phyloP scores from a whole-genome alignment of 2,113 vertebrate genomes.

The Aldabrachelys gigantea region DNA sequence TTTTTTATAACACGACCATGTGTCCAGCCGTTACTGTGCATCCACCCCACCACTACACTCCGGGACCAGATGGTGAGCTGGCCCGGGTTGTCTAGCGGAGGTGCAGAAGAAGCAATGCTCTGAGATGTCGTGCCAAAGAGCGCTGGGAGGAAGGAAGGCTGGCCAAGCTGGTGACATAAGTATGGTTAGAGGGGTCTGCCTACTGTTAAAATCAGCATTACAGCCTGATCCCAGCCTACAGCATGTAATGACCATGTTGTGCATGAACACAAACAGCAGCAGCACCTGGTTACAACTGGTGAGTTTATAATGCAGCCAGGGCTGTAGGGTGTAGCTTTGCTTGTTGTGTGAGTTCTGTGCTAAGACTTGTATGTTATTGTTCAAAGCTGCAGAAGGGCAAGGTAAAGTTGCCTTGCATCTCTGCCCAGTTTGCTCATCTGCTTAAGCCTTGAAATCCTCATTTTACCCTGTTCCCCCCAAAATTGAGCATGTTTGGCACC shows the following conservation, averaged over 20 bases:
- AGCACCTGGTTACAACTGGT: neutral
- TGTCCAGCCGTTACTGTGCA: neutral
- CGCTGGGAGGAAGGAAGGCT: neutral
- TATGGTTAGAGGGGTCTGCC: neutral
- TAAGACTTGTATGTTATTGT: conserved; percentile 53
- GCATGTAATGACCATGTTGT: too few relatives aligned
- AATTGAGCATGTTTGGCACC: neutral
- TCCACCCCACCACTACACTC: neutral
- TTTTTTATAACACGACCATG: neutral
- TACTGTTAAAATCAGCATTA: neutral
- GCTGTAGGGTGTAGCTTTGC: neutral
- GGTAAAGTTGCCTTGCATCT: conserved; percentile 17
- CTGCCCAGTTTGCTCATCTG: neutral
- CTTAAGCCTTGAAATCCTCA: neutral
- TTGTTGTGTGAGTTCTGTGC: neutral
- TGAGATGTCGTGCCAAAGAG: neutral
- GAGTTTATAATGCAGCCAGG: neutral
- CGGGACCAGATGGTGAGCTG: neutral
- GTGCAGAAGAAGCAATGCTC: neutral
- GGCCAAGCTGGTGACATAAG: neutral
- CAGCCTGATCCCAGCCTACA: neutral
- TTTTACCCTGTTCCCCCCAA: neutral
- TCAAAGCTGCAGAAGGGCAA: conserved; percentile 62
- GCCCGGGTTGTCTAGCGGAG: neutral
- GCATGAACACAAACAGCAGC: fast-evolving